Conservation (phyloP, 2,888 invertebrate species). For the Patella depressa region DNA sequence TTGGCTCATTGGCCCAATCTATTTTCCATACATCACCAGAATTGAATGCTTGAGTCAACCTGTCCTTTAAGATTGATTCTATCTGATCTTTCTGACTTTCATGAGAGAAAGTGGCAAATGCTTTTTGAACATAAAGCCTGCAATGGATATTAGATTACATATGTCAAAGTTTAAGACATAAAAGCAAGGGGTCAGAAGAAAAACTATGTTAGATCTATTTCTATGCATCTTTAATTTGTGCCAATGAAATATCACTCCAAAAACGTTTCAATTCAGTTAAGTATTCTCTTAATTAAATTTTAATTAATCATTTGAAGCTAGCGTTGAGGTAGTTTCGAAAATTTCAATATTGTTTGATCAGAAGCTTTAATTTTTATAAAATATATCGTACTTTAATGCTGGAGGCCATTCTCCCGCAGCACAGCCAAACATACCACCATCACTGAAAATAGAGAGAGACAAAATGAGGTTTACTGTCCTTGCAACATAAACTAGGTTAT, state of each 20-base stretch:
- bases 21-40: constrained; percentile 89
- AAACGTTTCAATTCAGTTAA: no score
- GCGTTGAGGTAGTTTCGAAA: no score
- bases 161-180: no score
- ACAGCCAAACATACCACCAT: no score
- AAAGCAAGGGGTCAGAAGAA: background rate
- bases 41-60: constrained; percentile 91
- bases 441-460: no score
- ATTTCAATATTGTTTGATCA: no score
- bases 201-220: background rate
- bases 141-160: constrained; percentile 16
- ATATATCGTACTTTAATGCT: constrained; percentile 42
- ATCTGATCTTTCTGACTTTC: constrained; percentile 93
- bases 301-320: no score
- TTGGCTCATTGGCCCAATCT: constrained; percentile 94
- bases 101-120: constrained; percentile 91
- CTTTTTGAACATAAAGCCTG: constrained; percentile 84
- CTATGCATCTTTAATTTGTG: background rate
- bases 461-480: no score
- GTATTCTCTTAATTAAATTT: no score
- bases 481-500: no score
- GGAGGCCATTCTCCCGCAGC: constrained; percentile 46
- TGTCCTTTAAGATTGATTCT: constrained; percentile 92
- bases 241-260: no score
- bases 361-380: background rate